phyloP scores from a whole-genome alignment of 1,140 invertebrate species.

The Mercenaria mercenaria region DNA sequence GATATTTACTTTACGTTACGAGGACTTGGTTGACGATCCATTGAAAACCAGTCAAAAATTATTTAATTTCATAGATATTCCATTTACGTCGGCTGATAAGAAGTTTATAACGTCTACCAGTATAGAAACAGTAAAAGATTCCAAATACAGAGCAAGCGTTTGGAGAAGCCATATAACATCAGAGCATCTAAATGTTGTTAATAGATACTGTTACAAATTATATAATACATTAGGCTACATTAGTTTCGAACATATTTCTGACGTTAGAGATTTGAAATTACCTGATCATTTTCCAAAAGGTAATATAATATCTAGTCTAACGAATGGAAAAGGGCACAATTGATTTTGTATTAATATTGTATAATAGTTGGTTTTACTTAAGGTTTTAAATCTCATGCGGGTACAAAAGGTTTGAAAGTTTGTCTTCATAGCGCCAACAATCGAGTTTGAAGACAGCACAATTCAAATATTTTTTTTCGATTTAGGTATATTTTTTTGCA shows the following conservation, averaged over 20 bases:
- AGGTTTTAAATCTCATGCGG: too few relatives aligned
- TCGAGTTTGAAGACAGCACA: too few relatives aligned
- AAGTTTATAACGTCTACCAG: not conserved
- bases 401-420: too few relatives aligned
- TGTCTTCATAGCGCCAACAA: too few relatives aligned
- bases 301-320: not conserved
- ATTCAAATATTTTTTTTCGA: too few relatives aligned
- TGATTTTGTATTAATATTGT: too few relatives aligned
- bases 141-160: constrained; percentile 93
- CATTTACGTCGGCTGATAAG: not conserved
- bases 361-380: too few relatives aligned
- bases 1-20: constrained; percentile 47
- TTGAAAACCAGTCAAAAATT: not conserved
- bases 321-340: too few relatives aligned
- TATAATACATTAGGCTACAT: not conserved
- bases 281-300: not conserved
- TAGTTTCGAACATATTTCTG: not conserved
- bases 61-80: constrained; percentile 25
- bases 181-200: not conserved
- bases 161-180: constrained; percentile 87
- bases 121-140: not conserved
- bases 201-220: constrained; percentile 3
- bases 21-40: constrained; percentile 40
- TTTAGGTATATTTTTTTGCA: too few relatives aligned
- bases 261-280: constrained; percentile 6